These are phyloP conservation scores for Sebastes paucispinis DNA, from an alignment of 2,797 vertebrate genomes.

Conservation along the genomic window DNA sequence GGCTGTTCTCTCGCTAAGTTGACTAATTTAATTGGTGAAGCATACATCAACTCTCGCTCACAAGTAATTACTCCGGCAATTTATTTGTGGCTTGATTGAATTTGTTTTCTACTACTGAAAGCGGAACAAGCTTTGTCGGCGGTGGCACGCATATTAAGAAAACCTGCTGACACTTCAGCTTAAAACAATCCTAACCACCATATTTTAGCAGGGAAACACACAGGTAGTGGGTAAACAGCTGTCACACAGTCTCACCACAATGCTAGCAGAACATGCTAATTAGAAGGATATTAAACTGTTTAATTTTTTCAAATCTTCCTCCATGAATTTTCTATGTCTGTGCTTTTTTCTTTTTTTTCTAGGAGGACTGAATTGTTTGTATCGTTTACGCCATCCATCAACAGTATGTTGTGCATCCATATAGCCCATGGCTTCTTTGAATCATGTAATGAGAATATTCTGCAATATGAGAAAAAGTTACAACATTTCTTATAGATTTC, in stretches of 20 bases:
- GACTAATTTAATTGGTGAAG: slow-evolving; percentile 48
- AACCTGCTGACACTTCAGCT: neutral
- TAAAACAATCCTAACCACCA: neutral
- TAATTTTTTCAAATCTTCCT: neutral
- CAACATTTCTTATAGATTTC: neutral
- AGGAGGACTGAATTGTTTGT: neutral
- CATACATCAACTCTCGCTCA: slow-evolving; percentile 30
- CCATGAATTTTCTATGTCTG: neutral
- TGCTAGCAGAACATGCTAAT: neutral
- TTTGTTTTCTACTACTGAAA: slow-evolving; percentile 31
- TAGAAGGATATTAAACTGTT: neutral
- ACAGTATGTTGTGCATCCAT: neutral
- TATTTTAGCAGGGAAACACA: neutral
- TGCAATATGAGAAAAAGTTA: neutral
- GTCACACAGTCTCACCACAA: too few relatives aligned
- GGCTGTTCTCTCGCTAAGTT: slow-evolving; percentile 24
- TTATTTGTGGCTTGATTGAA: slow-evolving; percentile 44
- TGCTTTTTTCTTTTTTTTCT: neutral
- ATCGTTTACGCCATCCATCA: neutral
- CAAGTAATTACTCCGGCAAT: slow-evolving; percentile 51
- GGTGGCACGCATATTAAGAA: neutral
- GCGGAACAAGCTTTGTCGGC: slow-evolving; percentile 1
- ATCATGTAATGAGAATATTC: neutral
- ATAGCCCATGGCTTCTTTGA: neutral
- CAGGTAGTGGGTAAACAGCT: neutral